These are phyloP conservation scores for Sarcophaga peregrina DNA, from an alignment of 1,140 invertebrate genomes.

Conservation along the genomic window DNA sequence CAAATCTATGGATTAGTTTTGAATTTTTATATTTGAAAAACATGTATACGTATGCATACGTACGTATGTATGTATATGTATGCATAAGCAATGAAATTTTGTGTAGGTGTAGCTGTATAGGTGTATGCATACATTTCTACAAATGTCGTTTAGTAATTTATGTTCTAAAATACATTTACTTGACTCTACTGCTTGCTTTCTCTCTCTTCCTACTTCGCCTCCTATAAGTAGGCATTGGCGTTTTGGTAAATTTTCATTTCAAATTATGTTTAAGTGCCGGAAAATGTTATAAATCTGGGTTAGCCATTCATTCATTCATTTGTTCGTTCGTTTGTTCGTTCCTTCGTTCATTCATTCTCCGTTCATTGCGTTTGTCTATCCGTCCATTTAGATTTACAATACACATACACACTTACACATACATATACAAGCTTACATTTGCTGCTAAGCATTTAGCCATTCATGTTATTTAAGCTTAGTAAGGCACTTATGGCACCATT, in stretches of 20 bases:
- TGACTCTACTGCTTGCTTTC: too few species aligned
- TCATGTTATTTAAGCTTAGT: conserved; percentile 33
- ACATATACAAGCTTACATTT: neutral
- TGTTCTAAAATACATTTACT: neutral
- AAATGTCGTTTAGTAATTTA: conserved; percentile 6
- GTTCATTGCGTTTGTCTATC: neutral
- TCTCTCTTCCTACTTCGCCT: neutral
- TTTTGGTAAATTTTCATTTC: conserved; percentile 31
- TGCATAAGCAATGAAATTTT: too few species aligned
- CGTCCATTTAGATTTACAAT: neutral
- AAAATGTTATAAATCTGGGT: conserved; percentile 55
- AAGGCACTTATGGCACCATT: conserved; percentile 40
- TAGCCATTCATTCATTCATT: conserved; percentile 13
- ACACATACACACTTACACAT: neutral
- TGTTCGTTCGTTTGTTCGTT: neutral
- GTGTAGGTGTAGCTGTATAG: too few species aligned
- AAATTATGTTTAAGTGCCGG: conserved; percentile 62
- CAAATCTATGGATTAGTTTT: too few species aligned
- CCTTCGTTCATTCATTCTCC: neutral
- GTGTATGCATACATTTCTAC: neutral
- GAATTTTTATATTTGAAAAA: too few species aligned
- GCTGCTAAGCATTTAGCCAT: neutral
- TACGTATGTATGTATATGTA: too few species aligned
- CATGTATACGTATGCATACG: too few species aligned
- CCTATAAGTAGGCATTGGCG: conserved; percentile 4